phyloP scores from a whole-genome alignment of 2,797 vertebrate species.

The Danionella dracula region DNA sequence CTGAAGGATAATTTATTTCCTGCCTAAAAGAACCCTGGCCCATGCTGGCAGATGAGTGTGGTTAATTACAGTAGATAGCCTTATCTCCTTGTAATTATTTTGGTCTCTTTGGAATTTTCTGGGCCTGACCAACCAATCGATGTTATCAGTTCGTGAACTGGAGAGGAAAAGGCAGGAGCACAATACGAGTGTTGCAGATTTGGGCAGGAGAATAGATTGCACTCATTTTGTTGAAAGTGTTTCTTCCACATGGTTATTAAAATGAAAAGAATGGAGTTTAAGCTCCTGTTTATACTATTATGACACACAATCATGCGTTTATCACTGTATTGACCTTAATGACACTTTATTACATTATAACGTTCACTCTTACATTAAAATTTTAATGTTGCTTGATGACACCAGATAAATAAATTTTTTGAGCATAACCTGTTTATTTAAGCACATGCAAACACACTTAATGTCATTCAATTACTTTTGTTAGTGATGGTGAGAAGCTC shows the following conservation, averaged over 20 bases:
- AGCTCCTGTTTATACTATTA: slow-evolving; percentile 35
- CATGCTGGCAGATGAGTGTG: slow-evolving; percentile 58
- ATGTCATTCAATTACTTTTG: too few species aligned
- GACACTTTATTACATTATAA: background rate
- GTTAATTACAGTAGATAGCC: slow-evolving; percentile 82
- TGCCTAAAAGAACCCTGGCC: slow-evolving; percentile 60
- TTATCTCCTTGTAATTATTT: slow-evolving; percentile 75
- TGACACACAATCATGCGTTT: slow-evolving; percentile 8
- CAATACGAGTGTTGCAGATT: slow-evolving; percentile 44
- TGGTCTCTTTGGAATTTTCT: slow-evolving; percentile 59
- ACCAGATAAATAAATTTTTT: too few species aligned
- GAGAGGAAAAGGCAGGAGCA: slow-evolving; percentile 40
- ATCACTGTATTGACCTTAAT: slow-evolving; percentile 5
- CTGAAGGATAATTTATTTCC: slow-evolving; percentile 81
- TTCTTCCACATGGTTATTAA: slow-evolving; percentile 26
- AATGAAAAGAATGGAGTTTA: slow-evolving; percentile 14
- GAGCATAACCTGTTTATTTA: too few species aligned
- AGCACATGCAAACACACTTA: too few species aligned
- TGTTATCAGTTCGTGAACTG: slow-evolving; percentile 53
- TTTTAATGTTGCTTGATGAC: too few species aligned
- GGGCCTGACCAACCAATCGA: slow-evolving; percentile 52
- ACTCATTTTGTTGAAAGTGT: slow-evolving; percentile 10
- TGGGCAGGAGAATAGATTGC: slow-evolving; percentile 30
- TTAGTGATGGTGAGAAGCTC: too few species aligned
- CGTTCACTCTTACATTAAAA: too few species aligned